Conservation (phyloP, 2,113 vertebrate species). For the Saiga tatarica region DNA sequence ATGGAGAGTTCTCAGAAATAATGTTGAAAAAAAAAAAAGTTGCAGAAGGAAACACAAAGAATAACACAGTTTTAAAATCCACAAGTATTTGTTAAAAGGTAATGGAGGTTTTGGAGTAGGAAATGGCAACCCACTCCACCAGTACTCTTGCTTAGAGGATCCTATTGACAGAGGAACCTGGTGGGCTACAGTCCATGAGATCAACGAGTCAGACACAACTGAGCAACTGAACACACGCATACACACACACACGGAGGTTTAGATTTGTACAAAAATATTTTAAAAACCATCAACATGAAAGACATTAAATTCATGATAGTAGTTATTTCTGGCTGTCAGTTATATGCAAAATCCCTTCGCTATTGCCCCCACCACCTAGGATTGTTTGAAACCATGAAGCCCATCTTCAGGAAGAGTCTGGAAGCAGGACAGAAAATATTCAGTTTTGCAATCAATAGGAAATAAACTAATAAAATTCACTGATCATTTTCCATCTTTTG, state of each 20-base stretch:
- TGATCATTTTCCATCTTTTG: background rate
- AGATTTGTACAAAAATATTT: background rate
- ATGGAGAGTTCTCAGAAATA: background rate
- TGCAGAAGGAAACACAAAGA: background rate
- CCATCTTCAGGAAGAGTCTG: background rate
- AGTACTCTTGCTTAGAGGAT: background rate
- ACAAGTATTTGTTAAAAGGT: background rate
- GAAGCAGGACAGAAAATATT: background rate
- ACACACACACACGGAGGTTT: background rate
- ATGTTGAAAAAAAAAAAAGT: background rate
- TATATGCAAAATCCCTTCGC: background rate
- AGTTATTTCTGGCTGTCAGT: background rate
- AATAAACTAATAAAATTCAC: background rate
- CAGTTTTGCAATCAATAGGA: background rate
- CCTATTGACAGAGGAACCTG: background rate
- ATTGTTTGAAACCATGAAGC: background rate
- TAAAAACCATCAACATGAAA: background rate
- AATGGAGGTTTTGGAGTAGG: background rate
- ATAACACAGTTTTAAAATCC: background rate
- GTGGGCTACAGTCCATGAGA: background rate
- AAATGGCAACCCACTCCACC: background rate
- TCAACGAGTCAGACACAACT: background rate
- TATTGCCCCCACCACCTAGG: no score
- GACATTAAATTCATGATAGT: background rate
- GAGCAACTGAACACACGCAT: background rate